phyloP scores from a whole-genome alignment of 2,113 vertebrate species.

The Mesitornis unicolor region DNA sequence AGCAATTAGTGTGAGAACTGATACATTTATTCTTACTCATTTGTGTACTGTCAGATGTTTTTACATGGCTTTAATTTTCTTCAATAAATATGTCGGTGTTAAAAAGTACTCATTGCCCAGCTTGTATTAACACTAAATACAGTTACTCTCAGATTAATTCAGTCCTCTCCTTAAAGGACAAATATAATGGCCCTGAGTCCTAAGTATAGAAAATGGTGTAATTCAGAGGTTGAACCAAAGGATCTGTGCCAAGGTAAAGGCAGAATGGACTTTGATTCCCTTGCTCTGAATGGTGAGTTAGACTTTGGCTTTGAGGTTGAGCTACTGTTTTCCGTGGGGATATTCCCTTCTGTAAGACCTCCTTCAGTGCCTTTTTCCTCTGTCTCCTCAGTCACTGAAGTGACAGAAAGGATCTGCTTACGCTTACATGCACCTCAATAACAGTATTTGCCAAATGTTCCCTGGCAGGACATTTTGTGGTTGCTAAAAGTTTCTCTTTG shows the following conservation, averaged over 20 bases:
- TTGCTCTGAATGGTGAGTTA: not conserved
- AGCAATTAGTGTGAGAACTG: not conserved
- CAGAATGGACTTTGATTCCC: not conserved
- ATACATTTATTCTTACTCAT: not conserved
- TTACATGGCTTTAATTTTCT: not conserved
- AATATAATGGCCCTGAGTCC: not conserved
- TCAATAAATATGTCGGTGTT: not conserved
- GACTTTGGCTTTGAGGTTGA: not conserved
- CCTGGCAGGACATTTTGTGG: constrained; percentile 21
- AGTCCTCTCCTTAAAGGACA: not conserved
- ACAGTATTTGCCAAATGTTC: not conserved
- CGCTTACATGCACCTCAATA: constrained; percentile 12
- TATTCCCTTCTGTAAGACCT: not conserved
- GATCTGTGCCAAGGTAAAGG: not conserved
- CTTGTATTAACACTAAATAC: not conserved
- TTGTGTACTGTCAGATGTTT: not conserved
- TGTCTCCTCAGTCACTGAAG: not conserved
- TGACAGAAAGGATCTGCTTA: constrained; percentile 40
- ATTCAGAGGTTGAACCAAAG: not conserved
- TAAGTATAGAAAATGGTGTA: not conserved
- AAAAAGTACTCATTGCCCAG: not conserved
- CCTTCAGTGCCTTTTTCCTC: not conserved
- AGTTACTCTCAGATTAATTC: not conserved
- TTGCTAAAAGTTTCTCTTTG: not conserved
- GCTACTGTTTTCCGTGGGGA: not conserved